Percentiles rank a stretch among this genome's conserved stretches.
Evolutionary conservation across 2,888 invertebrate genomes (phyloP).

Genomic region (Ptychoptera albimana): DNA sequence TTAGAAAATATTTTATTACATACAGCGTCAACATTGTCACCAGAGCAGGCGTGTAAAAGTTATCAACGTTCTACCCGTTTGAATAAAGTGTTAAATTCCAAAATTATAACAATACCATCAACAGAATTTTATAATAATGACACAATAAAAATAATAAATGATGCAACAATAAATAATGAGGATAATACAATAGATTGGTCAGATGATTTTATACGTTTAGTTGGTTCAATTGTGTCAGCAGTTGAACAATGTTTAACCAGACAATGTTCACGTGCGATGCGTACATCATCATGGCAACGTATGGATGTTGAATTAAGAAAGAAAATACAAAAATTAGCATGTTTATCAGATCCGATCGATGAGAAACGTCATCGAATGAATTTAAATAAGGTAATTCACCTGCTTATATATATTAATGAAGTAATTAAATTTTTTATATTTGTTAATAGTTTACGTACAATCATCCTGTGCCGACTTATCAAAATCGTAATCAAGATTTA

Average conservation of each 20-base stretch:
- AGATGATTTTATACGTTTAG: slow-evolving; percentile 38
- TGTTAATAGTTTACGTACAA: background rate
- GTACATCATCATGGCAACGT: slow-evolving; percentile 46
- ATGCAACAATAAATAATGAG: slow-evolving; percentile 14
- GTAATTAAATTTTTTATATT: background rate
- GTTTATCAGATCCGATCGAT: slow-evolving; percentile 29
- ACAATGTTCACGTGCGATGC: slow-evolving; percentile 47
- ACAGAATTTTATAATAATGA: slow-evolving; percentile 10
- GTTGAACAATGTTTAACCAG: slow-evolving; percentile 55
- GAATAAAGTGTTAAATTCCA: slow-evolving; percentile 27
- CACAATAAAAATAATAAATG: slow-evolving; percentile 10
- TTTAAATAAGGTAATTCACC: background rate
- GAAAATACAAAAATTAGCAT: slow-evolving; percentile 46
- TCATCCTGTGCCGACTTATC: background rate
- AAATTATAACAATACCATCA: slow-evolving; percentile 27
- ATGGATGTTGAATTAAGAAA: slow-evolving; percentile 44
- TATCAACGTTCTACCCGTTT: slow-evolving; percentile 36
- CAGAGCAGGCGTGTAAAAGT: slow-evolving; percentile 70
- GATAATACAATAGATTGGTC: slow-evolving; percentile 30
- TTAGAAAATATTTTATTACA: slow-evolving; percentile 65
- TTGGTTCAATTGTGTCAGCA: slow-evolving; percentile 45
- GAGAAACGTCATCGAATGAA: background rate
- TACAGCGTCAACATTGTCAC: slow-evolving; percentile 61
- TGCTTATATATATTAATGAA: background rate
- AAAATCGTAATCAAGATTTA: slow-evolving; percentile 28